Evolutionary conservation across 2,113 vertebrate species (phyloP).

Genomic region (Corythoichthys haematopterus): DNA sequence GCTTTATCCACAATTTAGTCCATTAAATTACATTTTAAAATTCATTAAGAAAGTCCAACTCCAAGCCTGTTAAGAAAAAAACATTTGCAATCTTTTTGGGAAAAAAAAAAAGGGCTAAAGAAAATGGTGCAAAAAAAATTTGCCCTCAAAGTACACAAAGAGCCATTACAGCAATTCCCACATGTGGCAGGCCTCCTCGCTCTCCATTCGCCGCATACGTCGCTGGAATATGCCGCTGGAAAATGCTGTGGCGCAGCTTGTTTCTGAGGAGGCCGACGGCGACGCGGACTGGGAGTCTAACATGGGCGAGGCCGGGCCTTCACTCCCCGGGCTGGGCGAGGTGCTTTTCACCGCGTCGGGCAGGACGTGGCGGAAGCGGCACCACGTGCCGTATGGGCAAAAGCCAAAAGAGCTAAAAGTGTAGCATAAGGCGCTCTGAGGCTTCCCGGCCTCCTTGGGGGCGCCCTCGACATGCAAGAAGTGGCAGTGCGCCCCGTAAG

Average conservation of each 20-base stretch:
- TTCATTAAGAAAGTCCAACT: too few relatives aligned
- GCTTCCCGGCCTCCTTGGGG: constrained; percentile 45
- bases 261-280: constrained; percentile 43
- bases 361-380: constrained; percentile 71
- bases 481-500: constrained; percentile 70
- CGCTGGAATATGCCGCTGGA: constrained; percentile 39
- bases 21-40: too few relatives aligned
- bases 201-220: constrained; percentile 65
- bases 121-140: too few relatives aligned
- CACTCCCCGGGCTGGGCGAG: constrained; percentile 5
- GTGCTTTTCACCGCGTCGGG: constrained; percentile 43
- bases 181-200: constrained; percentile 30
- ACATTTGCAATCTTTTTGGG: too few relatives aligned
- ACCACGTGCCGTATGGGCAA: constrained; percentile 73
- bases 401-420: constrained; percentile 73
- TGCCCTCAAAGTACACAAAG: constrained; percentile 22
- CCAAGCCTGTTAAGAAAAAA: too few relatives aligned
- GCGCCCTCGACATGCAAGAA: constrained; percentile 55
- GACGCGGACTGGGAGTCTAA: constrained; percentile 41
- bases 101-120: too few relatives aligned
- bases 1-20: too few relatives aligned
- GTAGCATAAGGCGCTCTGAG: constrained; percentile 61
- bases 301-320: constrained; percentile 19
- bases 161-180: constrained; percentile 33
- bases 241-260: constrained; percentile 69